These are phyloP conservation scores for Steromphala cineraria DNA, from an alignment of 2,888 invertebrate species.

Conservation along the genomic window DNA sequence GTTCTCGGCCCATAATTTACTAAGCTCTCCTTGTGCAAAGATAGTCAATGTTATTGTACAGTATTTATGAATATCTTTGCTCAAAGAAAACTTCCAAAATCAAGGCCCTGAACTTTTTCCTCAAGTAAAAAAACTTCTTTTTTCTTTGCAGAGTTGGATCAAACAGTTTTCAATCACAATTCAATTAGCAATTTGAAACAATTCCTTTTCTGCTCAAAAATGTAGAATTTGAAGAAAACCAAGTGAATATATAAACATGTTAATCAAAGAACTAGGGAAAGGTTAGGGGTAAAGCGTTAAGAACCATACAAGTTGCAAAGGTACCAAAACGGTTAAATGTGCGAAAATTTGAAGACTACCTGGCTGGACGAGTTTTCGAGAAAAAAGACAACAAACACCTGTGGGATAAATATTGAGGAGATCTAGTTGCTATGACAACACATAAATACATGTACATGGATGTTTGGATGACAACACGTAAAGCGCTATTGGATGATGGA, in stretches of 20 bases:
- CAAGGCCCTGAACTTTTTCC: not conserved
- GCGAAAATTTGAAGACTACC: conserved; percentile 35
- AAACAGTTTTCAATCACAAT: no score
- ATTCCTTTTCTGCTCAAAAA: no score
- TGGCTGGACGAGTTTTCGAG: conserved; percentile 48
- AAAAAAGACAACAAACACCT: conserved; percentile 64
- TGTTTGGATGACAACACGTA: not conserved
- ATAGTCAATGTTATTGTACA: no score
- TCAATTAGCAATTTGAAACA: no score
- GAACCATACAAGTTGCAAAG: not conserved
- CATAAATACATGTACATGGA: not conserved
- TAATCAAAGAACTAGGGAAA: not conserved
- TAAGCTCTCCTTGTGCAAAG: no score
- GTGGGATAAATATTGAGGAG: conserved; percentile 33
- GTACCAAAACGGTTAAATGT: conserved; percentile 14
- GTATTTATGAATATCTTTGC: no score
- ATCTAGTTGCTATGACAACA: not conserved
- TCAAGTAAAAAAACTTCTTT: not conserved
- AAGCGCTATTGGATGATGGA: not conserved
- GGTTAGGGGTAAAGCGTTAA: not conserved
- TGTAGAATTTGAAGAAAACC: no score
- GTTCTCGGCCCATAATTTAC: no score
- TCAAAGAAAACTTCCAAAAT: not conserved
- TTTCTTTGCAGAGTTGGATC: no score
- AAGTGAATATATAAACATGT: not conserved